These are phyloP conservation scores for Petrocephalus zakoni DNA, from an alignment of 2,113 vertebrate genomes.

Conservation along the genomic window DNA sequence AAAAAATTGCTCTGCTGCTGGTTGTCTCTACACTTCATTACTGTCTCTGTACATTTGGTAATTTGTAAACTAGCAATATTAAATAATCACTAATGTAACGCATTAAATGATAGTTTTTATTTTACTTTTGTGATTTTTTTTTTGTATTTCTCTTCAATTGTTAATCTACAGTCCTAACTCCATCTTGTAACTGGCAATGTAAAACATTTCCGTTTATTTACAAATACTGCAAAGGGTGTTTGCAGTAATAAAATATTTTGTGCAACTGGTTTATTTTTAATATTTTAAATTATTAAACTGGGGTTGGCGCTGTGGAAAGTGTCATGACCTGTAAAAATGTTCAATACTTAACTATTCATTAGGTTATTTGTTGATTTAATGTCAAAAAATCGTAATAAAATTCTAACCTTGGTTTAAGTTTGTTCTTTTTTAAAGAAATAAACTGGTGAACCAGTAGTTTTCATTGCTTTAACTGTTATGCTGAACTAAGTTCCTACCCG, in stretches of 20 bases:
- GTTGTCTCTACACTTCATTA: slow-evolving; percentile 28
- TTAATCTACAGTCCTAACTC: slow-evolving; percentile 2
- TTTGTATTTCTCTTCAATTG: not conserved
- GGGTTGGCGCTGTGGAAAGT: not conserved
- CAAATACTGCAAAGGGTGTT: slow-evolving; percentile 62
- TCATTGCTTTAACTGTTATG: not conserved
- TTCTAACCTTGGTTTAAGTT: not conserved
- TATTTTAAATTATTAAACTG: not conserved
- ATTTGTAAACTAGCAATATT: slow-evolving; percentile 31
- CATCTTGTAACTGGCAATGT: slow-evolving; percentile 16
- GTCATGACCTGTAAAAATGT: not conserved
- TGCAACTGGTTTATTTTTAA: slow-evolving; percentile 27
- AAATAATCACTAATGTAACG: slow-evolving; percentile 33
- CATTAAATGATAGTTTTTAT: slow-evolving; percentile 45
- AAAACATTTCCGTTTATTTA: slow-evolving; percentile 40
- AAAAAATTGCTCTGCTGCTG: slow-evolving; percentile 36
- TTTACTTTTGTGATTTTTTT: slow-evolving; percentile 34
- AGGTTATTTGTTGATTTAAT: slow-evolving; percentile 12
- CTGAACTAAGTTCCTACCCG: not conserved
- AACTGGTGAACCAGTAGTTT: not conserved
- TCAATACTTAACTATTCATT: not conserved
- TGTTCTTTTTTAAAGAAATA: slow-evolving; percentile 5
- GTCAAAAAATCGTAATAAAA: slow-evolving; percentile 4
- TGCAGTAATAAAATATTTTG: slow-evolving; percentile 61
- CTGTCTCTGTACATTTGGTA: slow-evolving; percentile 31